These are phyloP conservation scores for Sebastes minor DNA, from an alignment of 2,797 vertebrate species.

Conservation along the genomic window DNA sequence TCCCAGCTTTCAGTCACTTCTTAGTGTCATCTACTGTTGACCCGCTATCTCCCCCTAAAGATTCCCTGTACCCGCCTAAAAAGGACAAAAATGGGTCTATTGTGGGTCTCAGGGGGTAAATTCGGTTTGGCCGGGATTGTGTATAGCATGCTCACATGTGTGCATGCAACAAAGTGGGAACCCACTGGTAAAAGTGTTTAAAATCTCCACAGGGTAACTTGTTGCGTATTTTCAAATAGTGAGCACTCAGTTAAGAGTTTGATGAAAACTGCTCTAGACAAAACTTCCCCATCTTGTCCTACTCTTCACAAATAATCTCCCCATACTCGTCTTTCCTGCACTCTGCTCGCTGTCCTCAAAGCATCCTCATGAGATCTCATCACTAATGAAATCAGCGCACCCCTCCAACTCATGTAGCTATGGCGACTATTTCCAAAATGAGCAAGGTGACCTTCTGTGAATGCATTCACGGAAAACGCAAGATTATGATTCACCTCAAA, in stretches of 20 bases:
- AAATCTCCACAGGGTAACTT: background rate
- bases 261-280: slow-evolving; percentile 19
- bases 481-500: slow-evolving; percentile 57
- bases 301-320: slow-evolving; percentile 12
- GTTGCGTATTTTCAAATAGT: background rate
- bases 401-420: slow-evolving; percentile 76
- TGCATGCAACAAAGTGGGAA: background rate
- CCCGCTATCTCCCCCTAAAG: too few species aligned
- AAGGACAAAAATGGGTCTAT: too few species aligned
- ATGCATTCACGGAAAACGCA: slow-evolving; percentile 63
- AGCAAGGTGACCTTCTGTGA: slow-evolving; percentile 73
- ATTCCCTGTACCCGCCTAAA: too few species aligned
- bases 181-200: background rate
- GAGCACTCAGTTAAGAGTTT: slow-evolving; percentile 1
- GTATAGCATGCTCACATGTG: background rate
- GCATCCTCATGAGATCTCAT: slow-evolving; percentile 73
- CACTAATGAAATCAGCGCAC: slow-evolving; percentile 74
- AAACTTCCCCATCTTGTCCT: slow-evolving; percentile 10
- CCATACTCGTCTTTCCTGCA: slow-evolving; percentile 6
- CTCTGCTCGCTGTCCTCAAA: slow-evolving; percentile 53
- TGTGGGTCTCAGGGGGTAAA: too few species aligned
- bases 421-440: slow-evolving; percentile 78
- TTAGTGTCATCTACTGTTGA: too few species aligned
- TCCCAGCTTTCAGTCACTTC: too few species aligned
- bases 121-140: background rate